Conservation (phyloP, 2,797 vertebrate genomes). For the Notolepis coatsorum region DNA sequence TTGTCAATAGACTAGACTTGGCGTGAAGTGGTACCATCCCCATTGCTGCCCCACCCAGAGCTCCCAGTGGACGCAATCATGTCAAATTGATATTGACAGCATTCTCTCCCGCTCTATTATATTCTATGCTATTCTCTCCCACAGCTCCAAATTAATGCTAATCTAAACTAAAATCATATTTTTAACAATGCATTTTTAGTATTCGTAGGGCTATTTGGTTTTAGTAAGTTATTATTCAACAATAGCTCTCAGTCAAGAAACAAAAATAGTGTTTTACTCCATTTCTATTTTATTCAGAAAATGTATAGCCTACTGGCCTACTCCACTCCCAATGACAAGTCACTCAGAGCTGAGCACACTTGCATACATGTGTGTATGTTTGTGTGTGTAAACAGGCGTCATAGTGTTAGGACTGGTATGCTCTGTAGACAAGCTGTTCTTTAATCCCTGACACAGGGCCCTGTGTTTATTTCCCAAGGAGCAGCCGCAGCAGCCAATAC, state of each 20-base stretch:
- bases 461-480: slow-evolving; percentile 16
- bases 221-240: neutral
- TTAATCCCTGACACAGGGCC: slow-evolving; percentile 31
- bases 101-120: slow-evolving; percentile 1
- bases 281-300: neutral
- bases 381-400: slow-evolving; percentile 24
- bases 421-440: slow-evolving; percentile 35
- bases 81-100: neutral
- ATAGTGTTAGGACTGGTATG: slow-evolving; percentile 25
- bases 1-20: slow-evolving; percentile 14
- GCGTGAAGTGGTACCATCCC: slow-evolving; percentile 19
- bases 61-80: slow-evolving; percentile 32
- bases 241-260: too few species aligned
- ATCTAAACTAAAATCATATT: neutral
- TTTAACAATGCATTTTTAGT: neutral
- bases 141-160: neutral
- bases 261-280: too few species aligned
- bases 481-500: slow-evolving; percentile 23
- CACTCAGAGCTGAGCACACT: slow-evolving; percentile 40
- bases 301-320: too few species aligned
- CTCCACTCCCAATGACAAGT: slow-evolving; percentile 18
- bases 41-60: too few species aligned
- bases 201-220: neutral
- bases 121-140: neutral
- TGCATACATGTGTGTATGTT: neutral